Base-by-base conservation (phyloP, 2,888 invertebrate genomes). In the Pilophorus perplexus region DNA sequence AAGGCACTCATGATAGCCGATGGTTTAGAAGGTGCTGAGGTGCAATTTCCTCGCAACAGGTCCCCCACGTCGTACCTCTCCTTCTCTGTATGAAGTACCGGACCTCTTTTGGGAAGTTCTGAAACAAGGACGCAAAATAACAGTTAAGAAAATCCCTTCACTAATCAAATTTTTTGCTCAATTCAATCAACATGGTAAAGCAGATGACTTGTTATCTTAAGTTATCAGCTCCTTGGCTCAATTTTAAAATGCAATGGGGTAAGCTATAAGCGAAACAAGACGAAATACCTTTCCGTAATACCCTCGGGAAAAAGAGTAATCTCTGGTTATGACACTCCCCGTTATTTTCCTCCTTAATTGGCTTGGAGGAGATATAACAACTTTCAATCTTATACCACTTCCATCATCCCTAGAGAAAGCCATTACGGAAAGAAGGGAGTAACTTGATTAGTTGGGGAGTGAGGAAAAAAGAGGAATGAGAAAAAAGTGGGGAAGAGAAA, bases 31-130 rank as follows among this genome's bases (percentile, higher is more conserved):
- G 87, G 86, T 3, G 85, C 83, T 3, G 88, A 85, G n/a, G 87
- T 85, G 78, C 91, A 91, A 79, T 90, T 91, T 52, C 88, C 90
- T 64, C 81, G 80, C 67, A 91, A 79, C 28, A 81, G 79, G 76
- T 90, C 90, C 0, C 89, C 89, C 0, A 86, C 84, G 75, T 87
- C 85, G 76, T 90, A 87, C 57, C 86, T 85, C 64, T 85, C 84
- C 68, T 85, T 84, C 72, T 88, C 86, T 12, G 89, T 84, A 73
- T 82, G 82, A 72, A 90, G 81, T 69, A 81, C 79, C 18, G 90
- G 90, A 20, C 84, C 82, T 66, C 80, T 78, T 59, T 82, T 80
- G 10, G 90, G 90, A 70, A 87, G 77, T 71, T 86, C 90, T 90
- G 83, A 76, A 66, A 68, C 37, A 68, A 42, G 42, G 14, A 14